Base-by-base conservation (phyloP, 2,888 invertebrate genomes). In the Orchesella flavescens region DNA sequence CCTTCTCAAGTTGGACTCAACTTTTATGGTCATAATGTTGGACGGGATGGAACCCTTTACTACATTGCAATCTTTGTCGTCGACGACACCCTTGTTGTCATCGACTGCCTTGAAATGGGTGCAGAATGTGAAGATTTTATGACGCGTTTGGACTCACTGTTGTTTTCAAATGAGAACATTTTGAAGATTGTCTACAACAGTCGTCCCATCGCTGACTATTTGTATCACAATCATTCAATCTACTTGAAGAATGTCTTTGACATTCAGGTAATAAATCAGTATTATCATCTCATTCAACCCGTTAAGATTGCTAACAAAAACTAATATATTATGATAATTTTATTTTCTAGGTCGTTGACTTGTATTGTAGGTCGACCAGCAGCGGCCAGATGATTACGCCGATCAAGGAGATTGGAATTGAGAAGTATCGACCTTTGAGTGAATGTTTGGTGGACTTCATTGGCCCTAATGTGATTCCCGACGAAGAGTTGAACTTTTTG, bases 151-250 rank as follows among this genome's bases (percentile, higher is more conserved):
- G 5, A 57, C 12, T 2, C 44, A 10, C 12, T 0, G 9, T 19
- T 83, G 24, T 81, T 90, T 43, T 88, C 88, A 61, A 86, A 88
- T 84, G 84, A 78, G n/a, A 81, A 74, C 15, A 77, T 89, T n/a
- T n/a, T 86, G 43, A 89, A 90, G 89, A 89, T 91, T 10, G 87
- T 90, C 17, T 90, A 90, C 84, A 90, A 90, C 84, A 90, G 89
- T 75, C 88, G 90, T 9, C 85, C 88, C 55, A 83, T 89, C 17
- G 89, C 90, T 0, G 91, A 91, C 80, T 87, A 89, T 21, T 83
- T 90, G 7, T 88, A 87, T 68, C 90, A 90, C 82, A 87, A 89
- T 82, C 90, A 89, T 83, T 77, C 86, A 1, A 87, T 90, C n/a
- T 87, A 86, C 24, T 84, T 90, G 17, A 78, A 87, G 68, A 90